Evolutionary conservation across 2,113 vertebrate species (phyloP), one percentile per base, ranked within the genome.

Genomic region (Nanorana parkeri): DNA sequence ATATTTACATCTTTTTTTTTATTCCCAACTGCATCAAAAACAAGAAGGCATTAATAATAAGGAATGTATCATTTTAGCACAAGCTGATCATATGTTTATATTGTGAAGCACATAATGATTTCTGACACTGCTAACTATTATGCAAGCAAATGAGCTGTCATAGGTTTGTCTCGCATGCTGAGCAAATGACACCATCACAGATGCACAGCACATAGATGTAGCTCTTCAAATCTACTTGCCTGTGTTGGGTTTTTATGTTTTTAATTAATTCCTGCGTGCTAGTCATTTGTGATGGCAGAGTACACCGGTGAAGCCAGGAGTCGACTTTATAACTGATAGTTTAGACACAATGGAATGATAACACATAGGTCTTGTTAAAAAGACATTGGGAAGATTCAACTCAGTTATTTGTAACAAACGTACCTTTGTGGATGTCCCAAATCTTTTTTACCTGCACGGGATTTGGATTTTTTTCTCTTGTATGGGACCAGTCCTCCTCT

Each of bases 141-240:
- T 36, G 71, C 71, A 58, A 74, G 55, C 28, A 74, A 74, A 74
- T 74, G 55, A 58, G 71, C 71, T 74, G 71, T 74, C 54, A 36
- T 74, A 21, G 54, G 28, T 36, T 69, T 71, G 28, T 56, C 71
- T 36, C 20, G 54, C 72, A 36, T 60, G 29, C 29, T 23, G 55
- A 74, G 71, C 54, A 29, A 36, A 58, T 58, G 71, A 74, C 71
- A 58, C 71, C 28, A 74, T 58, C 71, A 72, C 68, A 58, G 54
- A 75, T 75, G 72, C 55, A 41, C 55, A 17, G n/a, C 54, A 36
- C 20, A 75, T 75, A 75, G 20, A 60, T 21, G 28, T n/a, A 75
- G 72, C 55, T 60, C 8, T 58, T 60, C 55, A 23, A 21, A 36
- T 60, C 20, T 60, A 17, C 19, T 41, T 61, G 24, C 41, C 41